Conservation (phyloP, 2,113 vertebrate genomes). For the Macheiramphus alcinus region DNA sequence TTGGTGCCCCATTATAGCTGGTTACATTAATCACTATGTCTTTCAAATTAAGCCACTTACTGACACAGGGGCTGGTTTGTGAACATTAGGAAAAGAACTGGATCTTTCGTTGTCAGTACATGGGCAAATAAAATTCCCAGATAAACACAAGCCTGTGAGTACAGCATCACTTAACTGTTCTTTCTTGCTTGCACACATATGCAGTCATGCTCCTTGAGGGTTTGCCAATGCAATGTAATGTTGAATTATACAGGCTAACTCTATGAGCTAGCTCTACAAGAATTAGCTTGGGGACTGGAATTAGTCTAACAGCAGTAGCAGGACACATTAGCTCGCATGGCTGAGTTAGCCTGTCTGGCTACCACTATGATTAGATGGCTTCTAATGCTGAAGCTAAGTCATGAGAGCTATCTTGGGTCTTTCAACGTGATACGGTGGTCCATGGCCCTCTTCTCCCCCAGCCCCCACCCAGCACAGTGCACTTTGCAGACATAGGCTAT, state of each 20-base stretch:
- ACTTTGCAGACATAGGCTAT: not conserved
- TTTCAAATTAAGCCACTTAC: not conserved
- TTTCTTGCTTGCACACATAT: not conserved
- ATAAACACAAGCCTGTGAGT: not conserved
- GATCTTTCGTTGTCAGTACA: not conserved
- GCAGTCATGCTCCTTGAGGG: not conserved
- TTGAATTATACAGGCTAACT: conserved; percentile 27
- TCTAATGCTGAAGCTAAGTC: not conserved
- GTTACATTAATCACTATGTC: not conserved
- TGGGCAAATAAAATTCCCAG: not conserved
- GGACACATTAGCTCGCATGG: not conserved
- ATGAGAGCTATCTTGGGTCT: not conserved
- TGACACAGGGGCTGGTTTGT: not conserved
- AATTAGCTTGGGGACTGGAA: conserved; percentile 19
- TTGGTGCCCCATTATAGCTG: not conserved
- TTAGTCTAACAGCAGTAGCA: not conserved
- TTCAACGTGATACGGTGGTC: accelerated
- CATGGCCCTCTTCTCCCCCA: not conserved
- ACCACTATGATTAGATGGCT: not conserved
- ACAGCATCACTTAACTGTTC: not conserved
- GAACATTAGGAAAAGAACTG: not conserved
- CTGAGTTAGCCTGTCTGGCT: conserved; percentile 1
- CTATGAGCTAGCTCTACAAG: not conserved
- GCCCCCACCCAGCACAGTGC: not conserved
- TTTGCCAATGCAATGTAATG: not conserved